Percentiles rank a stretch among this genome's conserved stretches.
Conservation (phyloP, 1,140 invertebrate species). For the Wasmannia auropunctata region DNA sequence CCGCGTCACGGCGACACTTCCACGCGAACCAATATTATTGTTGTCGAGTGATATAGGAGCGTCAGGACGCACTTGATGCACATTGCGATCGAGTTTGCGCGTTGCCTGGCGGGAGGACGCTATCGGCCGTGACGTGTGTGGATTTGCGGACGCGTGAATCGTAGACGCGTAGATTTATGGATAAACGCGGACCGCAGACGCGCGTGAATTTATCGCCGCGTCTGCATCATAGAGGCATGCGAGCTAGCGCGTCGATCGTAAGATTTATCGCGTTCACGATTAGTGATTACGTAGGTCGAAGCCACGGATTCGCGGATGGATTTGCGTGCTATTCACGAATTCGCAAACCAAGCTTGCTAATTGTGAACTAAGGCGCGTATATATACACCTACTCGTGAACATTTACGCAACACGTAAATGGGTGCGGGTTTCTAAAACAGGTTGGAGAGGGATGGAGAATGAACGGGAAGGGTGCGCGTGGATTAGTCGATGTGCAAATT, state of each 20-base stretch:
- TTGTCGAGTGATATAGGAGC: constrained; percentile 9
- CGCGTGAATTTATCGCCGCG: constrained; percentile 13
- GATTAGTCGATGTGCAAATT: neutral
- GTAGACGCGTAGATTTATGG: constrained; percentile 31
- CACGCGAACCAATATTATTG: constrained; percentile 9
- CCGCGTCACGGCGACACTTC: constrained; percentile 25
- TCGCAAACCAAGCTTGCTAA: neutral
- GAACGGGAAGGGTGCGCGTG: neutral
- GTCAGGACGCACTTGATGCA: neutral
- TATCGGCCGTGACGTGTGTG: constrained; percentile 10
- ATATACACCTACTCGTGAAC: neutral
- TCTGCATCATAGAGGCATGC: neutral
- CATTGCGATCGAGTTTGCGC: constrained; percentile 11
- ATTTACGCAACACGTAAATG: neutral
- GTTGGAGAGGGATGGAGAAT: neutral
- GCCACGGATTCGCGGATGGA: neutral
- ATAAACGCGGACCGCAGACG: neutral
- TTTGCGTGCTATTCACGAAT: neutral
- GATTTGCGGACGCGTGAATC: constrained; percentile 11
- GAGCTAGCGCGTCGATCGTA: neutral
- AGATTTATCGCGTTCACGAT: neutral
- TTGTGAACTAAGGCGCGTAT: neutral
- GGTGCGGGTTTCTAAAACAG: no score
- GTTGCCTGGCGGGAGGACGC: neutral
- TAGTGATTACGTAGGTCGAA: neutral